Evolutionary conservation across 2,113 vertebrate genomes (phyloP).

Genomic region (Megaptera novaeangliae): DNA sequence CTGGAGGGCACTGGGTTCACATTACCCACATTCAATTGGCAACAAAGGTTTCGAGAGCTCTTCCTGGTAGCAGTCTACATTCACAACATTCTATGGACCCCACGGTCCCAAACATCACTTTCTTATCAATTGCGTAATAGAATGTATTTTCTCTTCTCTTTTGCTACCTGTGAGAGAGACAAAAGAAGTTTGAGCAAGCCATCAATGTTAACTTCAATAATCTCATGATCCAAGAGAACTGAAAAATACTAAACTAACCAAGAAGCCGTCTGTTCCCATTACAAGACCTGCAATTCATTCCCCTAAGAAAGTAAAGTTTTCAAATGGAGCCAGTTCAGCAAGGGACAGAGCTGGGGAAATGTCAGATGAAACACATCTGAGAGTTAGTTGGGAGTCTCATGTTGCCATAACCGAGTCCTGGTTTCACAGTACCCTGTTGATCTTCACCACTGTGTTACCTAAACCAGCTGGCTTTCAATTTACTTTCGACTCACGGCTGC

Average conservation of each 20-base stretch:
- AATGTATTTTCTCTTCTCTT: neutral
- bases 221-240: neutral
- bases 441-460: slow-evolving; percentile 33
- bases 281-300: neutral
- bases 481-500: slow-evolving; percentile 32
- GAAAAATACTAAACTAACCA: neutral
- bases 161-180: neutral
- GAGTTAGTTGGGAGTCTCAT: neutral
- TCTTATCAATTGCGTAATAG: neutral
- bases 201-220: neutral
- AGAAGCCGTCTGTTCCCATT: neutral
- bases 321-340: neutral
- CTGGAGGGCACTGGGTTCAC: neutral
- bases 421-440: neutral
- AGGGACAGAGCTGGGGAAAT: neutral
- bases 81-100: neutral
- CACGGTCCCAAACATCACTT: neutral
- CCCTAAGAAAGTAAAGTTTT: neutral
- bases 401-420: neutral
- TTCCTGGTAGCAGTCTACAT: neutral
- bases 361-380: neutral
- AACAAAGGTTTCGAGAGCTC: neutral
- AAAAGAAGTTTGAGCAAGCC: neutral
- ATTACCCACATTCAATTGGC: neutral
- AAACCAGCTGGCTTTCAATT: slow-evolving; percentile 42